phyloP scores from a whole-genome alignment of 1,140 invertebrate species.

The Tetramorium alpestre region DNA sequence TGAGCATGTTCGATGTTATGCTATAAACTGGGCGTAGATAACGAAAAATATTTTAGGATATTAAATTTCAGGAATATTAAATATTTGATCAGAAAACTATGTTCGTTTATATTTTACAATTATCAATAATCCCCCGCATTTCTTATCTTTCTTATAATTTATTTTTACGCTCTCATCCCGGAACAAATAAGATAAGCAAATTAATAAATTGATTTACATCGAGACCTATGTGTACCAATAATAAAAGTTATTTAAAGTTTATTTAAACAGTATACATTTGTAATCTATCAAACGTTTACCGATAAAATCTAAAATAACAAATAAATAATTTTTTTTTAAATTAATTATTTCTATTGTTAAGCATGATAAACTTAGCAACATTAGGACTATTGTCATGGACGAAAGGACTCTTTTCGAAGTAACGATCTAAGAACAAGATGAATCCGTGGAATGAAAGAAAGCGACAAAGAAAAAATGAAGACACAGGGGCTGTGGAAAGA shows the following conservation, averaged over 20 bases:
- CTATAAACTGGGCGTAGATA: neutral
- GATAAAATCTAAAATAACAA: neutral
- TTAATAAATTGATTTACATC: constrained; percentile 16
- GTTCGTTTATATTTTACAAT: neutral
- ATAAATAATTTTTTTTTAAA: neutral
- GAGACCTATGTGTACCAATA: neutral
- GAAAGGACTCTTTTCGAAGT: neutral
- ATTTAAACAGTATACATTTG: neutral
- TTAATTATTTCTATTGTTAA: neutral
- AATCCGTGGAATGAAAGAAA: constrained; percentile 63
- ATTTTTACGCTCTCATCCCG: neutral
- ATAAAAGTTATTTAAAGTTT: neutral
- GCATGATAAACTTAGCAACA: constrained; percentile 7
- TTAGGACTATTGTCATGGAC: neutral
- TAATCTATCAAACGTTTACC: neutral
- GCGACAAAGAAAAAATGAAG: constrained; percentile 2
- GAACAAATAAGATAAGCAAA: neutral
- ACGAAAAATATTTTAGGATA: neutral
- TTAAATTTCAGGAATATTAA: neutral
- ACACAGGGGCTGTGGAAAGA: neutral
- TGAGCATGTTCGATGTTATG: neutral
- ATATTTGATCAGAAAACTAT: neutral
- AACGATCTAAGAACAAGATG: constrained; percentile 46
- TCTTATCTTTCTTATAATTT: neutral
- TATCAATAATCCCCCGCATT: neutral